Evolutionary conservation across 2,113 vertebrate species (phyloP).

Genomic region (Onychostruthus taczanowskii): DNA sequence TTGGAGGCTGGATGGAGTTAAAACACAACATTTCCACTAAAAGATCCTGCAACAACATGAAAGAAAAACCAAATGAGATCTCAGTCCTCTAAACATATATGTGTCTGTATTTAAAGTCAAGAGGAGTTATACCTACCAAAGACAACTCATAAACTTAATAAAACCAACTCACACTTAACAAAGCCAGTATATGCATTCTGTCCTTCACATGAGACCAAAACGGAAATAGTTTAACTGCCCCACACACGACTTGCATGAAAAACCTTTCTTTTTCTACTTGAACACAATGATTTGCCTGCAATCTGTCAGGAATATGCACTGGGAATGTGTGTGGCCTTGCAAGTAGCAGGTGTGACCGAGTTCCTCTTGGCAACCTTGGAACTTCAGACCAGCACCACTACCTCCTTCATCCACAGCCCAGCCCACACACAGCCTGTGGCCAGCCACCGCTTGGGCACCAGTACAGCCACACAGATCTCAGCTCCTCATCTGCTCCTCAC

Average conservation of each 20-base stretch:
- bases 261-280: background rate
- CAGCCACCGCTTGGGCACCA: fast-evolving
- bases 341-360: background rate
- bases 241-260: fast-evolving
- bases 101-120: background rate
- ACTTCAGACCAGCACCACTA: background rate
- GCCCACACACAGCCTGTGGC: background rate
- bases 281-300: background rate
- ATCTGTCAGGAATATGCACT: fast-evolving
- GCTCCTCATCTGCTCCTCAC: background rate
- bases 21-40: background rate
- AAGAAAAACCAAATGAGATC: background rate
- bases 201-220: background rate
- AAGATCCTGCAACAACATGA: background rate
- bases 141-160: background rate
- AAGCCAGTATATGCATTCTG: background rate
- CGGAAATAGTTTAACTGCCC: background rate
- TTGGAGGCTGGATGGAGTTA: background rate
- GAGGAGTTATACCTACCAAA: background rate
- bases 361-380: fast-evolving
- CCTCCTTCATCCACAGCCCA: background rate
- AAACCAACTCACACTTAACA: background rate
- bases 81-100: background rate
- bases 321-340: background rate
- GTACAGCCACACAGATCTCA: background rate